Conservation (phyloP, 2,797 vertebrate species). For the Danio kyathit region DNA sequence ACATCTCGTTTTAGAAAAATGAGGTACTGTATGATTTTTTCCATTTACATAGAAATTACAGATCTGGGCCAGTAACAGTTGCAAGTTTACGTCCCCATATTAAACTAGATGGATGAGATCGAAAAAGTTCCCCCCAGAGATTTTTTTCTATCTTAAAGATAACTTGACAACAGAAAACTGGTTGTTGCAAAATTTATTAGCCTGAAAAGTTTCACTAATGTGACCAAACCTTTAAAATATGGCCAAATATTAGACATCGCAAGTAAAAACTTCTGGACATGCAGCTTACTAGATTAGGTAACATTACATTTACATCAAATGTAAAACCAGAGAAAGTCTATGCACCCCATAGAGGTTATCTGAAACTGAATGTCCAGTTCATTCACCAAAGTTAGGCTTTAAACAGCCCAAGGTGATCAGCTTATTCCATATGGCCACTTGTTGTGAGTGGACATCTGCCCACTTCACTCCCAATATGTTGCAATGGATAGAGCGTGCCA, state of each 20-base stretch:
- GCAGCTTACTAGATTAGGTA: background rate
- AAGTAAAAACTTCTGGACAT: background rate
- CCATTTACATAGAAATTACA: background rate
- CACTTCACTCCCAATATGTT: slow-evolving; percentile 17
- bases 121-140: no score
- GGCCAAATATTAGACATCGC: background rate
- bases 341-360: background rate
- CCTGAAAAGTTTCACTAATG: no score
- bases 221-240: background rate
- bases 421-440: slow-evolving; percentile 49
- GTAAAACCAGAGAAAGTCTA: background rate
- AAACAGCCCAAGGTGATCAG: slow-evolving; percentile 41
- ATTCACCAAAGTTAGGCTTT: slow-evolving; percentile 26
- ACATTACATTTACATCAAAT: background rate
- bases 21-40: background rate
- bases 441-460: slow-evolving; percentile 36
- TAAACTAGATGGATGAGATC: background rate
- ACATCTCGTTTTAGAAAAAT: background rate
- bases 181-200: no score
- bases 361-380: background rate
- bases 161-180: no score
- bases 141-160: no score
- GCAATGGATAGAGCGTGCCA: background rate
- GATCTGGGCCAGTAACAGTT: background rate
- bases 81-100: background rate